A percentile compares a stretch with the other conserved stretches of the same genome.
Evolutionary conservation across 2,113 vertebrate genomes (phyloP).

Genomic region (Xenopus laevis): DNA sequence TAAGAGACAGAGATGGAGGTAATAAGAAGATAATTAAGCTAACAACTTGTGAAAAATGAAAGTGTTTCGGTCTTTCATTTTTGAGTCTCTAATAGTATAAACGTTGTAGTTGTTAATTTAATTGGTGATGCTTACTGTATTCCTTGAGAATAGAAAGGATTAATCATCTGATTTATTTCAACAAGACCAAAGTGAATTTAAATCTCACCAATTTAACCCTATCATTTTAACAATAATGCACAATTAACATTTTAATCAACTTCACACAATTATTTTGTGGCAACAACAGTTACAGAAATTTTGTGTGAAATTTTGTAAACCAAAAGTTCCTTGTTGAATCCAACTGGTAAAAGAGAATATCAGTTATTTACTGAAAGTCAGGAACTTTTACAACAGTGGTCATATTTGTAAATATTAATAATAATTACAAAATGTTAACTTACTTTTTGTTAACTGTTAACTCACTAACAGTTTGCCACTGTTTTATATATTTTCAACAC

Average conservation of each 20-base stretch:
- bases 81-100: slow-evolving; percentile 79
- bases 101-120: slow-evolving; percentile 87
- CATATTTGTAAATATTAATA: too few relatives aligned
- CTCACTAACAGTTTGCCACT: too few relatives aligned
- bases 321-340: too few relatives aligned
- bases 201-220: slow-evolving; percentile 78
- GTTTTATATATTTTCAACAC: too few relatives aligned
- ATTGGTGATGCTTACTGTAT: slow-evolving; percentile 75
- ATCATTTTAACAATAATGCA: slow-evolving; percentile 76
- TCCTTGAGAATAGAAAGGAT: slow-evolving; percentile 84
- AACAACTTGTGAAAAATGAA: slow-evolving; percentile 84
- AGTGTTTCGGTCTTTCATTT: slow-evolving; percentile 73
- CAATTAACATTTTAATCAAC: slow-evolving; percentile 57
- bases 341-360: too few relatives aligned
- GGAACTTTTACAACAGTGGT: too few relatives aligned
- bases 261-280: neutral
- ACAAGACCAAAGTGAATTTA: slow-evolving; percentile 47
- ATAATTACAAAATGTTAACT: too few relatives aligned
- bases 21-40: slow-evolving; percentile 84
- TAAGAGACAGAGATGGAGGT: slow-evolving; percentile 71
- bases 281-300: too few relatives aligned
- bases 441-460: too few relatives aligned
- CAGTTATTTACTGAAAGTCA: too few relatives aligned
- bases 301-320: too few relatives aligned
- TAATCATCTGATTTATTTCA: slow-evolving; percentile 83